Conservation (phyloP, 2,113 vertebrate species). For the Megalops atlanticus region DNA sequence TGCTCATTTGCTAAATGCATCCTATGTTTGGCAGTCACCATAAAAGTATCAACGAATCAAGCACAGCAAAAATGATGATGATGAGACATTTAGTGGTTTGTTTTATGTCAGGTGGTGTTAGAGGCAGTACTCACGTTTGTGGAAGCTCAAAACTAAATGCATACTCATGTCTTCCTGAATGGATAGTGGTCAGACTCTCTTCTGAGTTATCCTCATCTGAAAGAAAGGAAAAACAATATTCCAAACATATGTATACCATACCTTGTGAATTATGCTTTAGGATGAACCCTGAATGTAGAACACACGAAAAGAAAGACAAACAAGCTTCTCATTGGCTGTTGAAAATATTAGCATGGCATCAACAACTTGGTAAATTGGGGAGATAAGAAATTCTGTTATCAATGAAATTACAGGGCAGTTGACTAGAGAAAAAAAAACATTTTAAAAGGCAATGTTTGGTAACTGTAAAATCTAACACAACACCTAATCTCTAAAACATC, state of each 20-base stretch:
- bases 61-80: background rate
- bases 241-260: slow-evolving; percentile 77
- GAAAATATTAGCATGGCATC: background rate
- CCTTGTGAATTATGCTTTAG: slow-evolving; percentile 67
- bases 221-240: slow-evolving; percentile 69
- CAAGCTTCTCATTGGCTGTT: slow-evolving; percentile 32
- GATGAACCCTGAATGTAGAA: slow-evolving; percentile 65
- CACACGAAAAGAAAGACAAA: slow-evolving; percentile 63
- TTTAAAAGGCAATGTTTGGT: background rate
- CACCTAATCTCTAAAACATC: background rate
- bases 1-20: slow-evolving; percentile 8
- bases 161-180: slow-evolving; percentile 98
- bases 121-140: slow-evolving; percentile 86
- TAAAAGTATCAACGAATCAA: background rate
- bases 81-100: background rate
- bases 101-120: background rate
- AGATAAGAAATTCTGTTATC: background rate
- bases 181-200: slow-evolving; percentile 93
- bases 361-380: background rate
- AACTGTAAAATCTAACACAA: background rate
- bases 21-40: too few species aligned
- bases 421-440: background rate
- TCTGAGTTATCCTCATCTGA: slow-evolving; percentile 96
- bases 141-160: slow-evolving; percentile 99
- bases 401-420: background rate